A percentile compares a stretch with the other conserved stretches of the same genome.
These are phyloP conservation scores for Penaeus vannamei DNA, from an alignment of 1,140 invertebrate species.

Conservation along the genomic window DNA sequence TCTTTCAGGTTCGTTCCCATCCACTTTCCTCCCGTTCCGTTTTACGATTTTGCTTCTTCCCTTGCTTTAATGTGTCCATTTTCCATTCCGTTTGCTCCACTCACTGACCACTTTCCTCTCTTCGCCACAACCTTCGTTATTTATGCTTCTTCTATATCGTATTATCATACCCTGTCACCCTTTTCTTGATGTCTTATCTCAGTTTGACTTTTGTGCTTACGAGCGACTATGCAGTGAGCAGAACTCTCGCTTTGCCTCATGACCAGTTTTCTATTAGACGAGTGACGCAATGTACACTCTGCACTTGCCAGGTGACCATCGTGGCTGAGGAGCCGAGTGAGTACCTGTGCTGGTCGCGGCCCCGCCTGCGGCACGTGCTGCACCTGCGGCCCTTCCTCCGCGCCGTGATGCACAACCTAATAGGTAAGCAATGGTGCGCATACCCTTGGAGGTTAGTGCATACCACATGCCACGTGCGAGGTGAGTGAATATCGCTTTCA, in stretches of 20 bases:
- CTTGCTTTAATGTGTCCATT: no score
- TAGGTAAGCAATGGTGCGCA: slow-evolving; percentile 83
- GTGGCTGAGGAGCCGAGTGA: slow-evolving; percentile 83
- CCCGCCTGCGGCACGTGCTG: slow-evolving; percentile 81
- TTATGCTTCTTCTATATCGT: neutral
- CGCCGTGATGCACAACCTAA: slow-evolving; percentile 82
- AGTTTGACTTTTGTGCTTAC: neutral
- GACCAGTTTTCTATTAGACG: neutral
- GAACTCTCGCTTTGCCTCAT: no score
- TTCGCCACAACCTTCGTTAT: no score
- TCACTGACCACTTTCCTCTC: no score
- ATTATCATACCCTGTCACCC: neutral
- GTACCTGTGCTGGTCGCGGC: slow-evolving; percentile 84
- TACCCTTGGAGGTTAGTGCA: slow-evolving; percentile 80
- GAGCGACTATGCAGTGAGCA: no score
- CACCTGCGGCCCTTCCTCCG: slow-evolving; percentile 81
- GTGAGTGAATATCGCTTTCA: neutral
- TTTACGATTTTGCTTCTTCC: no score
- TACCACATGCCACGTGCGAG: neutral
- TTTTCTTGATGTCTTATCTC: neutral
- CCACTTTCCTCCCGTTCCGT: no score
- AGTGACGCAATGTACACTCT: neutral
- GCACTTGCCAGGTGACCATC: slow-evolving; percentile 79
- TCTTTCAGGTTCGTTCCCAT: slow-evolving; percentile 78
- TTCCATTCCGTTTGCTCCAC: no score